Evolutionary conservation across 2,888 invertebrate species (phyloP).

Genomic region (Nomada hirtipes): DNA sequence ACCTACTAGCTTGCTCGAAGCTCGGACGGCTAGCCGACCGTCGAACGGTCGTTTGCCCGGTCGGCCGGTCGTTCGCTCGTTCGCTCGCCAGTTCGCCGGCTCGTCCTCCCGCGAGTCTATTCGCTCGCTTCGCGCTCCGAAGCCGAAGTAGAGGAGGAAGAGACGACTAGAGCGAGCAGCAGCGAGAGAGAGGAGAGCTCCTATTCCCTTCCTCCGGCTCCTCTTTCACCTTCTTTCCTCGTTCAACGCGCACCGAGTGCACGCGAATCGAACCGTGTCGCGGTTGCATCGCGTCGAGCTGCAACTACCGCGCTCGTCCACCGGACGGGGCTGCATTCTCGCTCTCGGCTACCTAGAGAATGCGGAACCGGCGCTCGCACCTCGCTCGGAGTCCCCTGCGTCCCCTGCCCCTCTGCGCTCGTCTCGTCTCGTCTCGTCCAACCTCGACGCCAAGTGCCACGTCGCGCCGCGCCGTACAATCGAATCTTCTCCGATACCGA

Average conservation of each 20-base stretch:
- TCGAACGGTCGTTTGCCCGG: slow-evolving; percentile 21
- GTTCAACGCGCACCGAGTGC: slow-evolving; percentile 49
- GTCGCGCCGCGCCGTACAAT: background rate
- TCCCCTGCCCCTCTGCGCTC: background rate
- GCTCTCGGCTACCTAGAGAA: slow-evolving; percentile 23
- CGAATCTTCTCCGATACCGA: background rate
- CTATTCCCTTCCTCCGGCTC: background rate
- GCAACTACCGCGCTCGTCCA: slow-evolving; percentile 42
- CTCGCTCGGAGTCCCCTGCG: background rate
- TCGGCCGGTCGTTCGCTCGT: background rate
- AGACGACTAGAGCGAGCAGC: background rate
- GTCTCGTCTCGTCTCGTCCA: background rate
- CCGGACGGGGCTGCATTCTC: slow-evolving; percentile 36
- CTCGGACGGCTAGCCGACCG: slow-evolving; percentile 1
- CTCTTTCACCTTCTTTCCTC: slow-evolving; percentile 16
- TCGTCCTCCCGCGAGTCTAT: slow-evolving; percentile 16
- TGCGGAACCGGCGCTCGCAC: slow-evolving; percentile 29
- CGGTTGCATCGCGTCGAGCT: slow-evolving; percentile 45
- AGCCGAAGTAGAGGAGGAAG: background rate
- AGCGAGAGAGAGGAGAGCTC: background rate
- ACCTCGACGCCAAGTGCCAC: background rate
- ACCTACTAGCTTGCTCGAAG: slow-evolving; percentile 40
- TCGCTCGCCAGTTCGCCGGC: background rate
- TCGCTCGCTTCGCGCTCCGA: slow-evolving; percentile 14
- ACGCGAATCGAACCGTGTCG: slow-evolving; percentile 73